phyloP scores from a whole-genome alignment of 2,113 vertebrate genomes.

The Gymnocephalus cernua region DNA sequence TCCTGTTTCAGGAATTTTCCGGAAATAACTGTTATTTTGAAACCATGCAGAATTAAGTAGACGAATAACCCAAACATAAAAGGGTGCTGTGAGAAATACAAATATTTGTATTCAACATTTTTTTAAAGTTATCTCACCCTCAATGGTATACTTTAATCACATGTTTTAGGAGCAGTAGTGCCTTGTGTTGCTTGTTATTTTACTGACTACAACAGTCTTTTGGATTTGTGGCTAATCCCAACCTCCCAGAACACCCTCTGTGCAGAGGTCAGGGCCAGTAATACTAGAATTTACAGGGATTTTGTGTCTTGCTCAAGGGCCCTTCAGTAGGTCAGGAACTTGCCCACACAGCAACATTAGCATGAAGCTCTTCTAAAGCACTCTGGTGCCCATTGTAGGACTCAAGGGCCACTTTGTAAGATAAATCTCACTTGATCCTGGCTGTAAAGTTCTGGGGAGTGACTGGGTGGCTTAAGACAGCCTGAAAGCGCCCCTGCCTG shows the following conservation, averaged over 20 bases:
- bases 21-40: constrained; percentile 26
- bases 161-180: background rate
- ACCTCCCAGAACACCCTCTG: no score
- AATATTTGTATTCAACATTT: background rate
- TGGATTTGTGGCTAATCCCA: constrained; percentile 29
- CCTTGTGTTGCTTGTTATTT: background rate
- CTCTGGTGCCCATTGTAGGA: constrained; percentile 49
- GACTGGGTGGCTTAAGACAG: constrained; percentile 29
- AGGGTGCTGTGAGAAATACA: no score
- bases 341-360: constrained; percentile 34
- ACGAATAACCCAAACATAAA: background rate
- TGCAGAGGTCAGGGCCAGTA: constrained; percentile 32
- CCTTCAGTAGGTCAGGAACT: constrained; percentile 21
- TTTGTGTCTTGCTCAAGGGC: constrained; percentile 31
- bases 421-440: constrained; percentile 70
- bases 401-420: constrained; percentile 65
- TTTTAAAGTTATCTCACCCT: background rate
- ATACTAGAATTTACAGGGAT: background rate
- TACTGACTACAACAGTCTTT: background rate
- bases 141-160: background rate
- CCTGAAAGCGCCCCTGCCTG: constrained; percentile 53
- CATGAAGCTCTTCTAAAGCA: constrained; percentile 16
- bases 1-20: constrained; percentile 12
- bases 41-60: background rate
- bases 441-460: constrained; percentile 39